phyloP scores from a whole-genome alignment of 2,888 invertebrate genomes.

The Agriopis leucophaearia region DNA sequence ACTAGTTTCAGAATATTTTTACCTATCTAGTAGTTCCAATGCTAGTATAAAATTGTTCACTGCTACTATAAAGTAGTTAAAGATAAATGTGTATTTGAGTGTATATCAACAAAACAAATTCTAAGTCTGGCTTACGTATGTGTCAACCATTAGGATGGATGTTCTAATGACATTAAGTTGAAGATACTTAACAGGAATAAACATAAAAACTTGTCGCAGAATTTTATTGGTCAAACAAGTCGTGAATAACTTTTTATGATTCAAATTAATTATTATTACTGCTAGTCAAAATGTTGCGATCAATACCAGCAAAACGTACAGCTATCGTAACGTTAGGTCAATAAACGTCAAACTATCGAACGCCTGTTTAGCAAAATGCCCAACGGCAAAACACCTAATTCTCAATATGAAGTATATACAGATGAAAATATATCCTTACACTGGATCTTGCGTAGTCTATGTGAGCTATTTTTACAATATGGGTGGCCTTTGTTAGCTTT shows the following conservation, averaged over 20 bases:
- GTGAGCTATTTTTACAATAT: conserved; percentile 2
- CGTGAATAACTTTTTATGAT: not conserved
- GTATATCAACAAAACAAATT: conserved; percentile 3
- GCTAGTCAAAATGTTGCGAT: not conserved
- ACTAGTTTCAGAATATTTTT: no score
- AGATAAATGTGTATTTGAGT: not conserved
- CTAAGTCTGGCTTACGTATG: conserved; percentile 24
- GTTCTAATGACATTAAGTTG: conserved; percentile 18
- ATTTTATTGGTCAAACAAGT: not conserved
- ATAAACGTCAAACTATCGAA: no score
- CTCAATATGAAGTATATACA: not conserved
- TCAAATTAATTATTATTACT: not conserved
- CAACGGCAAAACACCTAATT: not conserved
- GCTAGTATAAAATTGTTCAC: not conserved
- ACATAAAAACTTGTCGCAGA: conserved; percentile 10
- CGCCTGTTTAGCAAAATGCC: no score
- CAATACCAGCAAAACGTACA: not conserved
- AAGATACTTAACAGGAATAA: conserved; percentile 10
- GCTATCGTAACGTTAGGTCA: no score
- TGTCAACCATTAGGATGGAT: conserved; percentile 29
- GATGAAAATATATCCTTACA: not conserved
- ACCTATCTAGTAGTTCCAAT: no score
- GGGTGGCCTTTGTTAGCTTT: not conserved
- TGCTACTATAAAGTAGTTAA: no score
- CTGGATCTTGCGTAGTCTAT: not conserved